Base-by-base conservation (phyloP, 2,113 vertebrate genomes). In the Erpornis zantholeuca region DNA sequence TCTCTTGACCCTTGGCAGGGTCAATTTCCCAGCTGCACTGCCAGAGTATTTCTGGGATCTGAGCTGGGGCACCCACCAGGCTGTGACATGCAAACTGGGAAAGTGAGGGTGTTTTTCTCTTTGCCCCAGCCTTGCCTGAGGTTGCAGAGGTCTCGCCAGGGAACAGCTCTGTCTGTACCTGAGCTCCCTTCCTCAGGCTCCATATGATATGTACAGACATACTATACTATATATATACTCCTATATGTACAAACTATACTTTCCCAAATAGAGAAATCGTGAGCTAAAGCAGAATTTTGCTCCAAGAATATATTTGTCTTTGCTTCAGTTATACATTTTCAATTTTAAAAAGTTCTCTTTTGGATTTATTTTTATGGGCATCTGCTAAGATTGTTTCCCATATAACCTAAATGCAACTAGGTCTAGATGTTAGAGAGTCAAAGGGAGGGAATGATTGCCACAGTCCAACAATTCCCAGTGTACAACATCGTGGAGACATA, bases 51-150 rank as follows among this genome's bases (percentile, higher is more conserved):
- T 61, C 28, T 59, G 53, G 71, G 29, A 28, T 59, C 22, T 66
- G 17, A 66, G 24, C 5, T 54, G 60, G 15, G 28, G 38, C 49
- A 75, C 25, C 11, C 9, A 47, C 15, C 53, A n/a, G 0, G 0
- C 12, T 65, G 59, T n/a, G 42, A 57, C 38, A 45, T 0, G 9
- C 7, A 59, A 42, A 44, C 11, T 40, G 73, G 35, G 25, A 14
- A 38, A 60, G 3, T 8, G 64, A 9, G 9, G 3, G 2, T 4
- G 12, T 15, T 54, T 12, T 68, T 10, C 36, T 59, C 25, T 35
- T 70, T 4, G 0, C 8, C 12, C 4, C 40, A 52, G 24, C 22
- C 20, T 65, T 38, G 18, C 12, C 14, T 72, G 25, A 16, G 9
- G 8, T 28, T 24, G n/a, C 3, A 33, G 7, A 57, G 22, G 12